Evolutionary conservation across 2,797 vertebrate species (phyloP).

Genomic region (Poecilia wingei): DNA sequence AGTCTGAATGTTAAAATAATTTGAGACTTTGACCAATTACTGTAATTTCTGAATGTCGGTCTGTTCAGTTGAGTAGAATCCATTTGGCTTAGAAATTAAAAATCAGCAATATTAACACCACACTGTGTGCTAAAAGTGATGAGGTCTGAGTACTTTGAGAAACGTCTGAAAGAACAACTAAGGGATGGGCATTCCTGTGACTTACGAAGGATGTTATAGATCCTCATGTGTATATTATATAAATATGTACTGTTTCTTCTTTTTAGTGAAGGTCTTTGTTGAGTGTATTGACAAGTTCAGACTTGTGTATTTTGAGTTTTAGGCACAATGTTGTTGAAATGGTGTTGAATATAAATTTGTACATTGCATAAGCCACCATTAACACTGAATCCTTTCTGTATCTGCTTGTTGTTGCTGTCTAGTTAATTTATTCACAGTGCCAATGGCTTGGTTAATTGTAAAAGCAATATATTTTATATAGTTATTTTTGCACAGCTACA

Average conservation of each 20-base stretch:
- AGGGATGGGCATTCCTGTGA: constrained; percentile 75
- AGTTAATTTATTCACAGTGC: constrained; percentile 96
- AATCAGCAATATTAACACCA: neutral
- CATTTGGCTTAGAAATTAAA: neutral
- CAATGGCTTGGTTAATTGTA: constrained; percentile 89
- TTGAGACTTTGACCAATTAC: neutral
- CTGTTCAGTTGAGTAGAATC: neutral
- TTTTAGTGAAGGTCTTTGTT: constrained; percentile 77
- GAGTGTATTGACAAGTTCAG: constrained; percentile 73
- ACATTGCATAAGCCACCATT: constrained; percentile 82
- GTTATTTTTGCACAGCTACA: constrained; percentile 99
- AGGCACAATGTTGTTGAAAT: constrained; percentile 78
- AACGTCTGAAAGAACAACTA: constrained; percentile 34
- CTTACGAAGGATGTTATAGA: constrained; percentile 72
- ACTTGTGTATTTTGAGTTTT: constrained; percentile 78
- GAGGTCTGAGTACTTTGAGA: constrained; percentile 21
- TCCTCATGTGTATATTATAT: constrained; percentile 77
- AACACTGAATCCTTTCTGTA: constrained; percentile 79
- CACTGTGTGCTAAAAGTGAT: constrained; percentile 15
- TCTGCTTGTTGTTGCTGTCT: constrained; percentile 86
- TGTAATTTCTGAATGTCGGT: neutral
- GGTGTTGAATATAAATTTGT: constrained; percentile 81
- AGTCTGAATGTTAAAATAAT: neutral
- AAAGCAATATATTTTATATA: constrained; percentile 93
- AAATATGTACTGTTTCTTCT: constrained; percentile 78